Evolutionary conservation across 2,888 invertebrate species (phyloP).

Genomic region (Silvanus unidentatus): DNA sequence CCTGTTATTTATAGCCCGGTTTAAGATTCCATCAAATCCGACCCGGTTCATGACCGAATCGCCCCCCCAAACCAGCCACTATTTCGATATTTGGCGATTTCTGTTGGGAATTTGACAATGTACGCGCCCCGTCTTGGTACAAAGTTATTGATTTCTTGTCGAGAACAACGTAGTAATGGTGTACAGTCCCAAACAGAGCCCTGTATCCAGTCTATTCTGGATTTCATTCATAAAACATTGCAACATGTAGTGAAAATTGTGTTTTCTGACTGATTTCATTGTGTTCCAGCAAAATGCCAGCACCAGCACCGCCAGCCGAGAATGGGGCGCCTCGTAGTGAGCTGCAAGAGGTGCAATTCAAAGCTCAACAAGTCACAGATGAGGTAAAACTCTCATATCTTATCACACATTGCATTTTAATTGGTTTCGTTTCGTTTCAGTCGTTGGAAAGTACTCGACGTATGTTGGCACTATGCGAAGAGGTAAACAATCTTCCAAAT

Average conservation of each 20-base stretch:
- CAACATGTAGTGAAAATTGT: no score
- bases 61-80: no score
- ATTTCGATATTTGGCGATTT: no score
- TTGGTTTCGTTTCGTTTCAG: slow-evolving; percentile 47
- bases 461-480: slow-evolving; percentile 88
- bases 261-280: not conserved
- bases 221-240: no score
- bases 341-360: slow-evolving; percentile 82
- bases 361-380: slow-evolving; percentile 81
- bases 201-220: no score
- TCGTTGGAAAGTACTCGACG: slow-evolving; percentile 88
- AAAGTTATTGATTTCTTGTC: slow-evolving; percentile 28
- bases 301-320: slow-evolving; percentile 54
- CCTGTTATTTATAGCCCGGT: no score
- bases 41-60: no score
- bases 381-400: slow-evolving; percentile 56
- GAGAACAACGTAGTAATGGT: slow-evolving; percentile 20
- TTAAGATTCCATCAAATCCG: no score
- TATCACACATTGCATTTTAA: slow-evolving; percentile 2
- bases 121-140: slow-evolving; percentile 16
- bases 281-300: slow-evolving; percentile 52
- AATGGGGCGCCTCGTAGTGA: slow-evolving; percentile 76
- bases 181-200: slow-evolving; percentile 24
- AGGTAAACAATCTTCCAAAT: slow-evolving; percentile 58
- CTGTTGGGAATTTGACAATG: no score